Base-by-base conservation (phyloP, 2,888 invertebrate species). In the Idaea biselata region DNA sequence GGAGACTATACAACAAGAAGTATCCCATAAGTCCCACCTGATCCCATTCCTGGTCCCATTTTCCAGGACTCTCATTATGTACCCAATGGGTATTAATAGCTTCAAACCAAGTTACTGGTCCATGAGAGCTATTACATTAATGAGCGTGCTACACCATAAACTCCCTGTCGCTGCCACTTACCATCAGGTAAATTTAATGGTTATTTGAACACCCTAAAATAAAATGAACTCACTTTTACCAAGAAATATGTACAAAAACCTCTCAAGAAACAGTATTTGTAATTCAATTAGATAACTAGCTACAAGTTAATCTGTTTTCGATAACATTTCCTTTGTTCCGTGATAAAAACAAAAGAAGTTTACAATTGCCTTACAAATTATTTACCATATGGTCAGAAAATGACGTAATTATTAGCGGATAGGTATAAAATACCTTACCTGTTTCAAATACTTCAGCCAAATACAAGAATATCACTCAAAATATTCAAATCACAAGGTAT, bases 341-440 rank as follows among this genome's bases (percentile, higher is more conserved):
- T 25, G 25, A 25, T 25, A 44, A 44, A 44, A 44, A 44, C 44
- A 44, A 44, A 60, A 63, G 59, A 59, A 58, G 1, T 17, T n/a
- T 8, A 16, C 18, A 16, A 25, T 25, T 25, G 25, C 25, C 25
- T 14, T 44, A 44, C 44, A 44, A 44, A 44, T 44, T 11, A 6
- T 44, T 8, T 44, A 11, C 8, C 44, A 44, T 44, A 44, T 44
- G 44, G 44, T 44, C 6, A 8, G 11, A 44, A 44, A 44, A 11
- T 44, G 44, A 44, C 44, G 44, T 44, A 44, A 44, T 44, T 44
- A 44, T 44, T 44, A 44, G 44, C 44, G 14, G 11, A 44, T 11
- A 44, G 11, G 7, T 8, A 44, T 14, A 14, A 44, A 44, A 44
- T 44, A 44, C 44, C 11, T 33, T 25, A 25, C 25, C 25, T 25